Evolutionary conservation across 2,113 vertebrate species (phyloP).

Genomic region (Gila orcuttii): DNA sequence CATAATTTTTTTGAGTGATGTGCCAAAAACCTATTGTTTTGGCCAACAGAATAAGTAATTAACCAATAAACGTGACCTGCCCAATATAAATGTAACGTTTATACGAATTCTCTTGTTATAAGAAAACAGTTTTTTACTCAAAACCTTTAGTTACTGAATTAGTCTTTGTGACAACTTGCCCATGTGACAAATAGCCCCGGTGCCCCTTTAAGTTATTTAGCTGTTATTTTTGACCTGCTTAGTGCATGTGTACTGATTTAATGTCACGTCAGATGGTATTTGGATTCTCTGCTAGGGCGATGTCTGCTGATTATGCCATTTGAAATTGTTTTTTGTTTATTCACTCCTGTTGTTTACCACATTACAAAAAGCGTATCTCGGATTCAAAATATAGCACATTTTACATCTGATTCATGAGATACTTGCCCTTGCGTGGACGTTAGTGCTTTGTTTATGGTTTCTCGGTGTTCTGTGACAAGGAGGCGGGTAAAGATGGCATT

Average conservation of each 20-base stretch:
- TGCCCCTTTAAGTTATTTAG: background rate
- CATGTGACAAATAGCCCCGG: background rate
- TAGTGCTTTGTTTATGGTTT: conserved; percentile 51
- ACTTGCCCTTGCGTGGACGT: conserved; percentile 29
- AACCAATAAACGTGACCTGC: background rate
- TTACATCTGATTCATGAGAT: conserved; percentile 50
- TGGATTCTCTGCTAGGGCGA: background rate
- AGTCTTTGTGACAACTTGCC: background rate
- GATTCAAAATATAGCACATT: conserved; percentile 54
- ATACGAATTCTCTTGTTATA: background rate
- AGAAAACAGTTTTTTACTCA: background rate
- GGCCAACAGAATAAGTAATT: background rate
- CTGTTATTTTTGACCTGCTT: background rate
- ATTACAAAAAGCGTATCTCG: conserved; percentile 24
- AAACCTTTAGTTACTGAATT: background rate
- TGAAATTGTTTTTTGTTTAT: conserved; percentile 43
- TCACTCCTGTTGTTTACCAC: conserved; percentile 39
- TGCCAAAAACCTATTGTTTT: background rate
- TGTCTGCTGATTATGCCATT: conserved; percentile 17
- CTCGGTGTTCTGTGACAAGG: conserved; percentile 48
- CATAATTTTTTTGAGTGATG: too few relatives aligned
- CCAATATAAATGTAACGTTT: background rate
- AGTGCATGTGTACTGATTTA: background rate
- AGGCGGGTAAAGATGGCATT: conserved; percentile 52
- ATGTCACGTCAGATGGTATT: conserved; percentile 5